Percentiles rank a stretch among this genome's conserved stretches.
These are phyloP conservation scores for Haliclystus octoradiatus DNA, from an alignment of 30 jellyfish, hydroid and myxozoan species.

Conservation along the genomic window DNA sequence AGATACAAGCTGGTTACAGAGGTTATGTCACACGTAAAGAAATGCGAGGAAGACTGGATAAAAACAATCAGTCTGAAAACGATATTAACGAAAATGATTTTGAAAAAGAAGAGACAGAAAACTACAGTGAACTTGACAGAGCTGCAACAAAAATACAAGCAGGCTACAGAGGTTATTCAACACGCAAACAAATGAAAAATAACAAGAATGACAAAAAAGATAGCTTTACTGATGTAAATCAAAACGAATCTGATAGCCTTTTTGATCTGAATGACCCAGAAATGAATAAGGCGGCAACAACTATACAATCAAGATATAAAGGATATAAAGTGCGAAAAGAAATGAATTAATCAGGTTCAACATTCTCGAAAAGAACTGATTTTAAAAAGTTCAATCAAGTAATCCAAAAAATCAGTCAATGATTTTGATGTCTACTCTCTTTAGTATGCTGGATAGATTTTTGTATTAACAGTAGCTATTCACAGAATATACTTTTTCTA, in stretches of 20 bases:
- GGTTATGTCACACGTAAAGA: slow-evolving; percentile 38
- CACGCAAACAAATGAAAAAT: slow-evolving; percentile 29
- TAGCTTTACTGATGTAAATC: not conserved
- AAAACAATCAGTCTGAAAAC: not conserved
- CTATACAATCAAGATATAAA: slow-evolving; percentile 46
- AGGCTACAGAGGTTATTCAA: slow-evolving; percentile 53
- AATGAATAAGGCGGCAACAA: slow-evolving; percentile 33
- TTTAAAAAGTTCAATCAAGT: no score
- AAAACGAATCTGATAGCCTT: not conserved
- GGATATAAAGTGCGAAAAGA: slow-evolving; percentile 44
- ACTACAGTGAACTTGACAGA: slow-evolving; percentile 6
- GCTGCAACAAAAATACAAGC: slow-evolving; percentile 82
- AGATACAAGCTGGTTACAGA: slow-evolving; percentile 55
- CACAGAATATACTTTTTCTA: no score
- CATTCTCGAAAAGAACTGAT: no score
- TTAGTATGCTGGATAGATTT: no score
- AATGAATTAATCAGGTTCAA: no score
- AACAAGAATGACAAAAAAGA: not conserved
- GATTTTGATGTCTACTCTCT: no score
- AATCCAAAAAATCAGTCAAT: no score
- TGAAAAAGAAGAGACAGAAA: not conserved
- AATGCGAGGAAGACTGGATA: slow-evolving; percentile 7
- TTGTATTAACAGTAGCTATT: no score
- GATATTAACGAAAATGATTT: not conserved
- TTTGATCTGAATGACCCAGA: not conserved